Base-by-base conservation (phyloP, 2,888 invertebrate genomes). In the Cistogaster globosa region DNA sequence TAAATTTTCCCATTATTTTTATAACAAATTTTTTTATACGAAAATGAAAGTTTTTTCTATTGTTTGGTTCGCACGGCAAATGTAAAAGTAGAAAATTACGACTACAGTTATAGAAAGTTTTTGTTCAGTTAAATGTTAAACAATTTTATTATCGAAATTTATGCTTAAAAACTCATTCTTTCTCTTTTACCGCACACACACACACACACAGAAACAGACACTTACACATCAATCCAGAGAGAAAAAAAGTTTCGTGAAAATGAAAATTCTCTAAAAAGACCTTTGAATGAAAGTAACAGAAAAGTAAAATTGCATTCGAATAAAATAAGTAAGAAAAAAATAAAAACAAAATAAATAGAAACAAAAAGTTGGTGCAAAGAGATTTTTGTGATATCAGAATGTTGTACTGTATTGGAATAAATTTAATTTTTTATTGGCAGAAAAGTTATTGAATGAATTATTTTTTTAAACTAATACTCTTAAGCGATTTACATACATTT, bases 71-170 rank as follows among this genome's bases (percentile, higher is more conserved):
- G n/a, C 22, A 45, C 58, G 26, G 38, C 26, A 42, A 58, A 53
- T 20, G 18, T 16, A 55, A 32, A 65, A 75, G 14, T 12, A 20
- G 45, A 53, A 72, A 51, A 63, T 62, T 55, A 36, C 32, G 22
- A 3, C 11, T n/a, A n/a, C 2, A 57, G 38, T 65, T 38, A 51
- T 62, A 62, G 14, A 22, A 18, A 63, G 68, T 74, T 74, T 74
- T 63, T 74, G 26, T 65, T 58, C 55, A 63, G 62, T 74, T 83
- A 84, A 88, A 84, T 87, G 82, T 42, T 12, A 12, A 42, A 12
- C 12, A 12, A 42, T 12, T 42, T 12, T 42, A 42, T 12, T 42
- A 2, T 12, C 12, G n/a, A 42, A 42, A 42, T 12, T 42, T 42
- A 42, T 42, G 12, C 11, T 38, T 38, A 38, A 38, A 38, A 38